Percentiles rank a stretch among this genome's conserved stretches.
These are phyloP conservation scores for Lycopodina hypogea DNA, from an alignment of 37 sponge, comb jelly and placozoan species.

Conservation along the genomic window DNA sequence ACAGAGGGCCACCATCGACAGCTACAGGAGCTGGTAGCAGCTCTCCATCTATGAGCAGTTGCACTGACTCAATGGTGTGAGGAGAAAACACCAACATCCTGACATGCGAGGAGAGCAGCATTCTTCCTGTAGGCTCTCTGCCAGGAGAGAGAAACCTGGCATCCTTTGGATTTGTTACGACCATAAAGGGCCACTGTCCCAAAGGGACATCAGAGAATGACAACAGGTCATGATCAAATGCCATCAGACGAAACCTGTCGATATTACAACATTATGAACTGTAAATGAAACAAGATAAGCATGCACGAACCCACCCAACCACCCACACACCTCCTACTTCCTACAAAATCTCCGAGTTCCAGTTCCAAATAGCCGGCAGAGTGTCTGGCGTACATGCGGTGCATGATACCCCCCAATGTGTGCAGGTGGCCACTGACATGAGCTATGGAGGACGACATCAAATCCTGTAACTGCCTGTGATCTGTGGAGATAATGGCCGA, in stretches of 20 bases:
- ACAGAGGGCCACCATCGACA: conserved; percentile 54
- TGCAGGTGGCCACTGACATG: conserved; percentile 94
- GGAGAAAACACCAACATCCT: conserved; percentile 84
- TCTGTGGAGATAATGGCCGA: conserved; percentile 61
- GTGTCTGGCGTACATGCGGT: conserved; percentile 66
- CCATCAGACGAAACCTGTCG: conserved; percentile 78
- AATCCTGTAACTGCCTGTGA: conserved; percentile 34
- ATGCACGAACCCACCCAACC: neutral
- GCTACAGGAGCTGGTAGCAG: conserved; percentile 4
- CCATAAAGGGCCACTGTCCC: conserved; percentile 74
- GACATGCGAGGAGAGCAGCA: conserved; percentile 80
- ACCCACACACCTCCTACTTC: conserved; percentile 41
- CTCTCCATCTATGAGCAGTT: conserved; percentile 58
- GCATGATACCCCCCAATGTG: conserved; percentile 36
- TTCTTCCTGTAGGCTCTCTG: conserved; percentile 66
- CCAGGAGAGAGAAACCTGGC: conserved; percentile 53
- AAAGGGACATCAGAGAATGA: conserved; percentile 72
- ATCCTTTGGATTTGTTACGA: conserved; percentile 86
- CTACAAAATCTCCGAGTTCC: conserved; percentile 81
- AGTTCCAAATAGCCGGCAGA: conserved; percentile 76
- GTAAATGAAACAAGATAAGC: too few relatives aligned
- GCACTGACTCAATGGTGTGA: conserved; percentile 35
- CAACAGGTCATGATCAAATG: conserved; percentile 84
- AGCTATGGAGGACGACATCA: conserved; percentile 54
- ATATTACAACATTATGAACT: neutral